Base-by-base conservation (phyloP, 2,113 vertebrate genomes). In the Ceuthmochares aereus region DNA sequence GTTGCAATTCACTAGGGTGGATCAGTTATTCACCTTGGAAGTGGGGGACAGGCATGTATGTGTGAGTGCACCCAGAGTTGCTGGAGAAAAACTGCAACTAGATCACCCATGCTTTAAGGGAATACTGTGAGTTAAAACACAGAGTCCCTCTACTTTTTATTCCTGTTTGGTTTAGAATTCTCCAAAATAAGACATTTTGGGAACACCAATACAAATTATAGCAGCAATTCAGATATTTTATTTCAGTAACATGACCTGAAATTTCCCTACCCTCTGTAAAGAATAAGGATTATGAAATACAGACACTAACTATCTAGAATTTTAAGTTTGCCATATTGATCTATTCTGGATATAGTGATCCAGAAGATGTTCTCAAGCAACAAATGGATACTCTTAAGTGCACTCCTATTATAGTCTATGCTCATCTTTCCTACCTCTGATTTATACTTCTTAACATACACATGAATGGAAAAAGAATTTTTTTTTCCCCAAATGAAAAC, bases 11-110 rank as follows among this genome's bases (percentile, higher is more conserved):
- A 22, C n/a, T 47, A 32, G 11, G 5, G 18, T 51, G 23, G 47
- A 59, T 42, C 36, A 70, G 26, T 72, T 47, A 32, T 6, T 49
- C 62, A 56, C 62, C 13, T 9, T 16, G 7, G 25, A 82, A 87
- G 0, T 32, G 14, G 19, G 19, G 69, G 19, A 75, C 14, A 49
- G 0, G 40, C 40, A 0, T 20, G 21, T 47, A 0, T 20, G 21
- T 47, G 32, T 37, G 75, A 42, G 15, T 27, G 12, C 25, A 67
- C 59, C 51, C 30, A 37, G 51, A 74, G 27, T 3, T 47, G 25
- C n/a, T 51, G 32, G 43, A 82, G 6, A 51, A 47, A 73, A 89
- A 59, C 32, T 58, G n/a, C 34, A 47, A n/a, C 34, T 60, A 34
- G 6, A 67, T 51, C 22, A 84, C 23, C 26, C 29, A 17, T 14